Base-by-base conservation (phyloP, 2,113 vertebrate species). In the Cavia porcellus region DNA sequence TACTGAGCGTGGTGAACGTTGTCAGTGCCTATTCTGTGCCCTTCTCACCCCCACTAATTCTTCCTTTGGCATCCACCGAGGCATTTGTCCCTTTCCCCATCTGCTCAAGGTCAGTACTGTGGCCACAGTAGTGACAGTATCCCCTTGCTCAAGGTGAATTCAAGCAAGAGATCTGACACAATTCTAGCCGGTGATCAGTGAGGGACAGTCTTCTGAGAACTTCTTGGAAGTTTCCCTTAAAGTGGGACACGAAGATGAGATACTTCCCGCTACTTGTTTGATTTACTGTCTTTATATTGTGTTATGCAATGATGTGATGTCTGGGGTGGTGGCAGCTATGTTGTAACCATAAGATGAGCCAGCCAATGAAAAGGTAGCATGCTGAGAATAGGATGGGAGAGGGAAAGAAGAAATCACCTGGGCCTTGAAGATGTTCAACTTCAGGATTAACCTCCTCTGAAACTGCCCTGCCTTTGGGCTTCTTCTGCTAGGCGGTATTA, bases 161-260 rank as follows among this genome's bases (percentile, higher is more conserved):
- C 45, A 35, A 52, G 77, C n/a, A 64, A 20, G 55, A 35, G 79
- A 59, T n/a, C 13, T 61, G 72, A 47, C 45, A 55, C 32, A 8
- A 0, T 86, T 82, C 64, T 61, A 81, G 77, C 35, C 86, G 77
- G 3, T 22, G 38, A 50, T 52, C 66, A 59, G 14, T 64, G 64
- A 90, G 28, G 38, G 32, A 81, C 75, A 55, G 59, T 92, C 50
- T 74, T 32, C 22, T 57, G 59, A 47, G 74, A 62, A 22, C 42
- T 72, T 92, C 91, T 61, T 83, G 30, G 59, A 79, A 84, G 14
- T 55, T 79, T 79, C 88, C 77, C 59, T 93, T 80, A 89, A 85
- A 82, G 50, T 38, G 45, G 57, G 81, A 84, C 47, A 30, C 38
- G 50, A 92, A 9, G 35, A 68, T 13, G 14, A 89, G 62, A 52